phyloP scores from a whole-genome alignment of 2,113 vertebrate species.

The Stomatorhinus ivindoensis region DNA sequence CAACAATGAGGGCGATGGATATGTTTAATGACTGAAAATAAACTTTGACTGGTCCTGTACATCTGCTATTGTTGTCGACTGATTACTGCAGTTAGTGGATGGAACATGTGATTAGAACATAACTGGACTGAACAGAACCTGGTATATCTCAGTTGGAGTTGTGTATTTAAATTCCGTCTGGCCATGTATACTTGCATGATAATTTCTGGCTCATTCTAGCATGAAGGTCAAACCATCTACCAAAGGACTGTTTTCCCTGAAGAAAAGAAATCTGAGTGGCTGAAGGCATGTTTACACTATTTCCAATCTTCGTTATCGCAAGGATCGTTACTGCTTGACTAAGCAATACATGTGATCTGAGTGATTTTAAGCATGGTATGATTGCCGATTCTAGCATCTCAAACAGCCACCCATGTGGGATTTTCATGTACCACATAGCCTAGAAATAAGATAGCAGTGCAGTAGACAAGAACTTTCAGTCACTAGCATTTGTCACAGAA shows the following conservation, averaged over 20 bases:
- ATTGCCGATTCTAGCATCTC: background rate
- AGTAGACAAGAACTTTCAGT: background rate
- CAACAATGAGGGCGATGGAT: slow-evolving; percentile 75
- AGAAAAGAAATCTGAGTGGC: background rate
- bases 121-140: background rate
- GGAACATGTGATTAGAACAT: background rate
- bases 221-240: background rate
- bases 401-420: background rate
- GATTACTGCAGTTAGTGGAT: background rate
- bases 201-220: background rate
- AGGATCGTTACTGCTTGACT: background rate
- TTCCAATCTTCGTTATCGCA: background rate
- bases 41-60: slow-evolving; percentile 49
- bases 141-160: background rate
- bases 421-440: background rate
- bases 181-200: background rate
- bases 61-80: background rate
- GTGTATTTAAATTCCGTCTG: background rate
- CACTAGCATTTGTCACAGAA: background rate
- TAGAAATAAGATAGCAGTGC: background rate
- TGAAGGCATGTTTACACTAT: background rate
- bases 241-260: background rate
- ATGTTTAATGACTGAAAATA: slow-evolving; percentile 61
- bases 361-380: background rate
- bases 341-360: background rate